Evolutionary conservation across 1,140 invertebrate species (phyloP).

Genomic region (Psix sp.): DNA sequence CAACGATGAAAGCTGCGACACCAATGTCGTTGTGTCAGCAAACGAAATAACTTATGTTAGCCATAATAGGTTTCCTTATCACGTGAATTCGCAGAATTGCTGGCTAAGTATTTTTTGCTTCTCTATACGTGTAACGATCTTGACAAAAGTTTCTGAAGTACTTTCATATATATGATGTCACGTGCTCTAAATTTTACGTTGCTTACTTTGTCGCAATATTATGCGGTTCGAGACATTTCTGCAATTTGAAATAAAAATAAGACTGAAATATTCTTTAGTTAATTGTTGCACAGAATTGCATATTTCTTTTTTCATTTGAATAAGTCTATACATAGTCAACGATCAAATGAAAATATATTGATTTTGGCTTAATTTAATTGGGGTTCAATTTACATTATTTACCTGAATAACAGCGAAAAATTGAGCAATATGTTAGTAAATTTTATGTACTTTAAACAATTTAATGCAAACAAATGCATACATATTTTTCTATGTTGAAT

Average conservation of each 20-base stretch:
- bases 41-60: conserved; percentile 61
- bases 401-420: too few species aligned
- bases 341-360: too few species aligned
- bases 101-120: conserved; percentile 10
- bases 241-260: conserved; percentile 23
- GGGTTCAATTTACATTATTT: too few species aligned
- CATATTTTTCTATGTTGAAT: too few species aligned
- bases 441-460: too few species aligned
- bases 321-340: too few species aligned
- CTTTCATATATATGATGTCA: conserved; percentile 32
- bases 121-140: conserved; percentile 8
- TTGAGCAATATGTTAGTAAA: too few species aligned
- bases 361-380: too few species aligned
- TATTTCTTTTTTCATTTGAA: not conserved
- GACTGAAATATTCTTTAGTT: not conserved
- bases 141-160: conserved; percentile 45
- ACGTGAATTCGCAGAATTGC: conserved; percentile 45
- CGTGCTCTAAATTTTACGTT: conserved; percentile 1
- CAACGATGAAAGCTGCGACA: conserved; percentile 8
- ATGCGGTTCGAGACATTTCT: conserved; percentile 32
- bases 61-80: conserved; percentile 52
- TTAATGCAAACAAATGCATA: too few species aligned
- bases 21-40: conserved; percentile 40
- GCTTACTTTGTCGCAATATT: conserved; percentile 40
- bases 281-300: too few species aligned